These are phyloP conservation scores for Periphyllus acericola DNA, from an alignment of 2,888 invertebrate genomes.

Conservation along the genomic window DNA sequence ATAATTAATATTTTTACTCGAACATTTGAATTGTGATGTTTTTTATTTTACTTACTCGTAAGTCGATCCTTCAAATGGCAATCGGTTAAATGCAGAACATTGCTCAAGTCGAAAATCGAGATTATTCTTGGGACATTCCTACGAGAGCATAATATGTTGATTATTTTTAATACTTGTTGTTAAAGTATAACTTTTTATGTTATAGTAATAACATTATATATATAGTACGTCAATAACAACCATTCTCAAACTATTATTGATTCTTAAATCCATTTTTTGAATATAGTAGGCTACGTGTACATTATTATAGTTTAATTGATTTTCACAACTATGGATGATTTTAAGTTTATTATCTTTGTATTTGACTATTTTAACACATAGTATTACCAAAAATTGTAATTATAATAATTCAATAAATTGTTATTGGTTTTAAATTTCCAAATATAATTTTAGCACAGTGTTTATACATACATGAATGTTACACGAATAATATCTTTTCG, in stretches of 20 bases:
- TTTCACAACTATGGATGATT: too few relatives aligned
- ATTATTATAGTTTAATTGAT: too few relatives aligned
- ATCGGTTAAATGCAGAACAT: slow-evolving; percentile 84
- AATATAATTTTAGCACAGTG: not conserved
- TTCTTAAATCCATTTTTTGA: too few relatives aligned
- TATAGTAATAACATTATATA: not conserved
- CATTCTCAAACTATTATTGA: too few relatives aligned
- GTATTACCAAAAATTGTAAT: too few relatives aligned
- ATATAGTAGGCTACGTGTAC: too few relatives aligned
- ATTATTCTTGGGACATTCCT: slow-evolving; percentile 83
- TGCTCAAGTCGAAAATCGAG: slow-evolving; percentile 89
- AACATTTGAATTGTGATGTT: not conserved
- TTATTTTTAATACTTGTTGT: not conserved
- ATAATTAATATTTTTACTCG: slow-evolving; percentile 29
- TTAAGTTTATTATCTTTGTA: too few relatives aligned
- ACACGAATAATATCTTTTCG: slow-evolving; percentile 88
- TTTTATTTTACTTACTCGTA: slow-evolving; percentile 77
- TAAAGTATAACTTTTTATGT: not conserved
- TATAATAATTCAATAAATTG: too few relatives aligned
- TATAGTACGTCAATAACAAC: too few relatives aligned
- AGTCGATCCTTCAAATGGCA: slow-evolving; percentile 82
- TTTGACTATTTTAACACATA: too few relatives aligned
- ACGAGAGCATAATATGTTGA: slow-evolving; percentile 63
- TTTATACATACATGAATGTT: slow-evolving; percentile 79
- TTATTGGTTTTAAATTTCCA: not conserved